These are phyloP conservation scores for Maniola jurtina DNA, from an alignment of 1,140 invertebrate species.

Conservation along the genomic window DNA sequence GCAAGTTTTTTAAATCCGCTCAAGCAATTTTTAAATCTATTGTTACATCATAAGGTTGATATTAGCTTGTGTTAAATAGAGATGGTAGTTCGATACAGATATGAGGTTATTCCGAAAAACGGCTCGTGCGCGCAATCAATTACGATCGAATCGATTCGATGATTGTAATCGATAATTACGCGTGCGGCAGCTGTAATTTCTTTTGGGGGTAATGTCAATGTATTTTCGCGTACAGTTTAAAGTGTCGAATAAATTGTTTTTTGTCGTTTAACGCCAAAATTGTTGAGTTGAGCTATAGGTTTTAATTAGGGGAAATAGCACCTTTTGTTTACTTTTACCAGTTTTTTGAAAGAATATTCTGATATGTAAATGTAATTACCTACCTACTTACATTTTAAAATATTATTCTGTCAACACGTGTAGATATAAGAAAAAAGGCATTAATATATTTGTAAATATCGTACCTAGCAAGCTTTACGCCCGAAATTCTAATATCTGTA, in stretches of 20 bases:
- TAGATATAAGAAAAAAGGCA: no score
- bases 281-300: slow-evolving; percentile 1
- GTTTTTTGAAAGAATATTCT: not conserved
- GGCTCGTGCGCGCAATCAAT: slow-evolving; percentile 66
- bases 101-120: slow-evolving; percentile 34
- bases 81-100: slow-evolving; percentile 27
- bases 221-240: slow-evolving; percentile 34
- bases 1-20: not conserved
- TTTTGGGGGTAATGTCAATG: slow-evolving; percentile 43
- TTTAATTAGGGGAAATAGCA: slow-evolving; percentile 24
- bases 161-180: slow-evolving; percentile 66
- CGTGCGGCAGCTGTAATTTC: slow-evolving; percentile 56
- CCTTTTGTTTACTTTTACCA: not conserved
- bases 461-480: no score
- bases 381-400: no score
- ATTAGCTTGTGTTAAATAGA: slow-evolving; percentile 5
- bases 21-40: slow-evolving; percentile 8
- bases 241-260: slow-evolving; percentile 18
- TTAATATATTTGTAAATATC: no score
- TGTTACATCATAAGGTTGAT: not conserved
- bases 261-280: slow-evolving; percentile 14
- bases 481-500: no score
- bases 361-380: no score
- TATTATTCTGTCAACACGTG: no score
- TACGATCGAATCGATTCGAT: slow-evolving; percentile 59